Percentiles rank a stretch among this genome's conserved stretches.
Evolutionary conservation across 2,888 invertebrate species (phyloP).

Genomic region (Leptinotarsa haldemani): DNA sequence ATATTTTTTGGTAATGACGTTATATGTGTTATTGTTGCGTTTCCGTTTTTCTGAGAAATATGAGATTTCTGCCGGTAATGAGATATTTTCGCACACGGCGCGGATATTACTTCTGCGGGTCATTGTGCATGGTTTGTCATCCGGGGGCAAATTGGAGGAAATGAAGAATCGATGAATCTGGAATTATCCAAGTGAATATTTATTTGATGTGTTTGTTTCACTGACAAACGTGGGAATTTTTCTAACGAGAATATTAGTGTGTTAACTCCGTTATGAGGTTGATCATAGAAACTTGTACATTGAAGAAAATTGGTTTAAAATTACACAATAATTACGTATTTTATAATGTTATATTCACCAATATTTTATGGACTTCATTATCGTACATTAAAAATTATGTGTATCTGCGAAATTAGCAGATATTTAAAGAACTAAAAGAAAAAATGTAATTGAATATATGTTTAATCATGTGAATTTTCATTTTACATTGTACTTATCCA

Average conservation of each 20-base stretch:
- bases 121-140: slow-evolving; percentile 27
- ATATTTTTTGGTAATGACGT: slow-evolving; percentile 62
- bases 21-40: slow-evolving; percentile 58
- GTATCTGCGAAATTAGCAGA: no score
- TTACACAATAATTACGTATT: no score
- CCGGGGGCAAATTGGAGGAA: slow-evolving; percentile 46
- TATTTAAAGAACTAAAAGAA: neutral
- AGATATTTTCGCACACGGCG: slow-evolving; percentile 57
- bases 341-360: no score
- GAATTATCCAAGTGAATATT: slow-evolving; percentile 21
- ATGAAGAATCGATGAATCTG: slow-evolving; percentile 41
- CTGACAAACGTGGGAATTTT: neutral
- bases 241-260: neutral
- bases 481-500: no score
- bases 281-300: no score
- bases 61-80: slow-evolving; percentile 56
- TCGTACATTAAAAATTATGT: no score
- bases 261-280: no score
- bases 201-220: slow-evolving; percentile 3
- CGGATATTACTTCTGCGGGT: slow-evolving; percentile 45
- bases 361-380: no score
- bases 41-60: slow-evolving; percentile 57
- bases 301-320: no score
- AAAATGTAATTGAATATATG: no score
- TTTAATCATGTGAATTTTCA: no score